Evolutionary conservation across 2,888 invertebrate genomes (phyloP).

Genomic region (Synanthedon myopaeformis): DNA sequence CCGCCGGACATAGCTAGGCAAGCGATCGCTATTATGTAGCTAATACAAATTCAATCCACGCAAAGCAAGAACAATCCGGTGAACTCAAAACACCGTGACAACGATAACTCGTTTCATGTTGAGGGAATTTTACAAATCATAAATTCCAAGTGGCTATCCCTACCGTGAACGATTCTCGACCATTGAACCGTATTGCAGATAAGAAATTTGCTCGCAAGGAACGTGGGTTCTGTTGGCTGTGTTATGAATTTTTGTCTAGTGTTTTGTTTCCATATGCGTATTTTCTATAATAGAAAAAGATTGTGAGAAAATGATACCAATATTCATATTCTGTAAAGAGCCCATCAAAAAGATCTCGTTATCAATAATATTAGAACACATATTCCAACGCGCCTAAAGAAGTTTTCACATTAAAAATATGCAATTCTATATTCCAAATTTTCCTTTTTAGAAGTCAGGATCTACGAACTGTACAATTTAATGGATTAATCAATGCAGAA

Average conservation of each 20-base stretch:
- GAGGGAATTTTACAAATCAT: slow-evolving; percentile 24
- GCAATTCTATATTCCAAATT: no score
- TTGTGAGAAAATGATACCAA: no score
- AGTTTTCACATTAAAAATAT: no score
- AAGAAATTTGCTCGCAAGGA: neutral
- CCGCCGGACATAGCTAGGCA: no score
- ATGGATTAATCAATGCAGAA: no score
- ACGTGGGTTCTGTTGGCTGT: neutral
- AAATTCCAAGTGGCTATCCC: slow-evolving; percentile 8
- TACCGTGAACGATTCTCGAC: slow-evolving; percentile 5
- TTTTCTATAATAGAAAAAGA: neutral
- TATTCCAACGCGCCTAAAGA: no score
- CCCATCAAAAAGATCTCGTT: no score
- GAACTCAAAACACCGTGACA: slow-evolving; percentile 5
- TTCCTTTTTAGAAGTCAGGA: no score
- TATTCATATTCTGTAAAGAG: no score
- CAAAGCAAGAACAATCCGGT: neutral
- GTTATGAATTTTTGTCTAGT: neutral
- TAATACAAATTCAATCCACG: neutral
- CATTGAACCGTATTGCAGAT: slow-evolving; percentile 5
- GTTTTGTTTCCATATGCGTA: neutral
- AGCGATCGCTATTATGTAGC: neutral
- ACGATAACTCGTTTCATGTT: slow-evolving; percentile 16
- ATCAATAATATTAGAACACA: no score
- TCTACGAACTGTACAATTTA: no score